A percentile compares a stretch with the other conserved stretches of the same genome.
Evolutionary conservation across 2,113 vertebrate genomes (phyloP).

Genomic region (Oostethus manadensis): DNA sequence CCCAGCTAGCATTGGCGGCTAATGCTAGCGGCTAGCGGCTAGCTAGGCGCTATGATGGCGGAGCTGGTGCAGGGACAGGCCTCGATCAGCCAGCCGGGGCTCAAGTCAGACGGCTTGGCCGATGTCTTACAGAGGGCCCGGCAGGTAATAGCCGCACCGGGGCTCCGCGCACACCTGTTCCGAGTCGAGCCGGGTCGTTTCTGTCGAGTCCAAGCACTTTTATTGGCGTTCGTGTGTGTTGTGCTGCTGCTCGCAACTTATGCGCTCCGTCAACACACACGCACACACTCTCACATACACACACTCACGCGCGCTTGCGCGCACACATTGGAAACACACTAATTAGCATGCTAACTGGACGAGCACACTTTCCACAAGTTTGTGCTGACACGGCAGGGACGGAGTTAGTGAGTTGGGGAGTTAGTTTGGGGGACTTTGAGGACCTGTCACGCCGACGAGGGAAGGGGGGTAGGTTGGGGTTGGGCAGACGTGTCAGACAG

Average conservation of each 20-base stretch:
- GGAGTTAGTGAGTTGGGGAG: not conserved
- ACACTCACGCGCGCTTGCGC: conserved; percentile 16
- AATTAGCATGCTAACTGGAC: conserved; percentile 42
- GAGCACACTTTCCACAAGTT: conserved; percentile 15
- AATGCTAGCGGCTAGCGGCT: conserved; percentile 48
- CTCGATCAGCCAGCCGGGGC: conserved; percentile 81
- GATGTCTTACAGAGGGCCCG: conserved; percentile 88
- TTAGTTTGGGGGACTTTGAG: conserved; percentile 45
- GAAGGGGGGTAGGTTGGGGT: not conserved
- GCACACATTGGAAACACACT: not conserved
- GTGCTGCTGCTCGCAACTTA: conserved; percentile 45
- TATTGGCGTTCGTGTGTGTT: conserved; percentile 26
- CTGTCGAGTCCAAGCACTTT: conserved; percentile 54
- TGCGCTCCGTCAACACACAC: conserved; percentile 29
- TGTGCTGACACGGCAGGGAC: not conserved
- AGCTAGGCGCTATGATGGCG: conserved; percentile 79
- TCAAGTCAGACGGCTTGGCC: conserved; percentile 85
- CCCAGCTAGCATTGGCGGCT: conserved; percentile 7
- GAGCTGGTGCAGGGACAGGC: conserved; percentile 91
- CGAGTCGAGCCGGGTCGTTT: conserved; percentile 27
- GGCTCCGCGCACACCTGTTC: conserved; percentile 5
- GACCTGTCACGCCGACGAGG: conserved; percentile 51
- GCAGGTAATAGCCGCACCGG: conserved; percentile 75
- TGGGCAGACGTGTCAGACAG: conserved; percentile 61
- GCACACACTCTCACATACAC: conserved; percentile 14